Evolutionary conservation across 2,888 invertebrate species (phyloP), one percentile per base, ranked within the genome.

Genomic region (Erpobdella octoculata): DNA sequence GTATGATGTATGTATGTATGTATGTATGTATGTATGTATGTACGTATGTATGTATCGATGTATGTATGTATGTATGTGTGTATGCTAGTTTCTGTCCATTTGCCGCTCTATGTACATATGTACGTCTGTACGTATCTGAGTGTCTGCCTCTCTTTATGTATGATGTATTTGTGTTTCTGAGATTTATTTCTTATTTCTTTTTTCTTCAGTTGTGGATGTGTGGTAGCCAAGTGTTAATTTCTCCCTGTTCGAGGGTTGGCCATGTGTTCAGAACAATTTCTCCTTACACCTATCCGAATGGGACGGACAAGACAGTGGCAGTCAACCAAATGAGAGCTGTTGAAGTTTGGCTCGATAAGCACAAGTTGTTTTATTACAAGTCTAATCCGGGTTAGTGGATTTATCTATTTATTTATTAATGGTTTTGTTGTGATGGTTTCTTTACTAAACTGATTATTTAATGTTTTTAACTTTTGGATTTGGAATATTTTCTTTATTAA

Each of bases 331-430:
- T 95, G 80, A 89, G 98, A 80, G 94, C 96, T 80, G 97, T 96
- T 80, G 93, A 95, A 85, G 98, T 98, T 81, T 99, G 98, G 98
- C 91, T 99, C 91, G 98, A 97, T 88, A 94, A 97, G 85, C 97
- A 96, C 91, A 90, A 93, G 85, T 93, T 82, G 53, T 82, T 83
- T 77, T 83, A 80, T 75, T 80, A 81, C 76, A 81, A 81, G 76
- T 81, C 82, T 68, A 83, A 81, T 75, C 83, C 83, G 75, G 80
- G 83, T 83, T 9, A 1, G 46, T 70, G 8, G 21, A n/a, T 12
- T 41, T 41, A 41, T 41, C 46, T 12, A n/a, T 41, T 41, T 12
- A n/a, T 41, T 12, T 41, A 12, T 41, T 12, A 12, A n/a, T 41
- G 12, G 46, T 41, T 41, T 12, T 12, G 46, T n/a, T 12, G 46